Conservation (phyloP, 2,888 invertebrate genomes). For the Conchocele bisecta region DNA sequence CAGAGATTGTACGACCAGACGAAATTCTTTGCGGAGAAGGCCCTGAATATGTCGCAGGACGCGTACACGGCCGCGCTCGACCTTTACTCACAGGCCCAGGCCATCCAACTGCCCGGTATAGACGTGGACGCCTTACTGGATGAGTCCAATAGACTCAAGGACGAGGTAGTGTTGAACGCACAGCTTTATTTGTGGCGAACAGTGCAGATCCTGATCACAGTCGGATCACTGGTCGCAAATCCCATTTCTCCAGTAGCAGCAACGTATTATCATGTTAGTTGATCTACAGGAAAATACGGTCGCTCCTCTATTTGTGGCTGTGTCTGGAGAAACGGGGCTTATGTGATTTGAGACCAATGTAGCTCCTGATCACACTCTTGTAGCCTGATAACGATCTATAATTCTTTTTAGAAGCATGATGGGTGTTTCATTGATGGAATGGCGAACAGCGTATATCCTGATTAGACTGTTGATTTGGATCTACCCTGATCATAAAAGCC, state of each 20-base stretch:
- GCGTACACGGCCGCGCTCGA: conserved; percentile 93
- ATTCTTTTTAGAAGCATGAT: too few relatives aligned
- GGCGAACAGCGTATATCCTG: too few relatives aligned
- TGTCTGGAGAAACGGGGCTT: too few relatives aligned
- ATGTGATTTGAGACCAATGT: too few relatives aligned
- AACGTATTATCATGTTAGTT: neutral
- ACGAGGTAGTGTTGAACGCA: conserved; percentile 85
- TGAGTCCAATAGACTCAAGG: conserved; percentile 88
- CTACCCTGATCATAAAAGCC: too few relatives aligned
- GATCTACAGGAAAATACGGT: neutral
- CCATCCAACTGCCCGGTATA: conserved; percentile 90
- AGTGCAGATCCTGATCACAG: too few relatives aligned
- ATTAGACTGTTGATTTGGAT: too few relatives aligned
- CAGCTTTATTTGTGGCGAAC: too few relatives aligned
- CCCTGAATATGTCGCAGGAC: conserved; percentile 88
- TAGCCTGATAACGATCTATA: too few relatives aligned
- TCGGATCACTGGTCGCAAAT: neutral
- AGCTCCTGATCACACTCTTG: too few relatives aligned
- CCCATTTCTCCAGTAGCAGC: neutral
- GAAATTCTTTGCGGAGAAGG: conserved; percentile 88
- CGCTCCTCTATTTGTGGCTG: too few relatives aligned
- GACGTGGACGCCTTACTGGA: conserved; percentile 88
- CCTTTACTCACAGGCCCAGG: conserved; percentile 90
- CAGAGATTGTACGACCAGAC: conserved; percentile 89
- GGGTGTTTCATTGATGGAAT: too few relatives aligned